phyloP scores from a whole-genome alignment of 2,888 invertebrate species.

The Bellardia bayeri region DNA sequence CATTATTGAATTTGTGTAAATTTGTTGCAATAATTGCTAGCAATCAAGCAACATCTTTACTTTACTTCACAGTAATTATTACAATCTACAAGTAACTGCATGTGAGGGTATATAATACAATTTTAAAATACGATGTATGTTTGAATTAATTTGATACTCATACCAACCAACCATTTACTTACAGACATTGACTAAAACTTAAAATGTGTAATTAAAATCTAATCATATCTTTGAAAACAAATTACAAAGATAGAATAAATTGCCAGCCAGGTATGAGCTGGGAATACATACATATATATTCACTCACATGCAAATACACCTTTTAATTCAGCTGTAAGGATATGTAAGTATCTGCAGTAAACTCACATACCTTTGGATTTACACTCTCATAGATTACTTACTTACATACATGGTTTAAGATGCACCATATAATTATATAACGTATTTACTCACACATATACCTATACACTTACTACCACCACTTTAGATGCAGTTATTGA shows the following conservation, averaged over 20 bases:
- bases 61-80: constrained; percentile 39
- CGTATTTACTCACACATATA: not conserved
- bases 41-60: constrained; percentile 59
- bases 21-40: constrained; percentile 70
- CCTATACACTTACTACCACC: constrained; percentile 5
- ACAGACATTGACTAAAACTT: constrained; percentile 36
- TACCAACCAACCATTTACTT: constrained; percentile 33
- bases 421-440: no score
- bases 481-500: constrained; percentile 60
- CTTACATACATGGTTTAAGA: no score
- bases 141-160: constrained; percentile 22
- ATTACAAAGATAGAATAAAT: constrained; percentile 58
- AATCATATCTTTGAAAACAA: constrained; percentile 68
- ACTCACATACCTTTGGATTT: constrained; percentile 15
- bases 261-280: constrained; percentile 6
- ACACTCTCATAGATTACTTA: no score
- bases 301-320: not conserved
- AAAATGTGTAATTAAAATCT: constrained; percentile 71
- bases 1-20: constrained; percentile 67
- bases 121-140: constrained; percentile 15
- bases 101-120: not conserved
- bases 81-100: not conserved
- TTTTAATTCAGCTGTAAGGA: constrained; percentile 23
- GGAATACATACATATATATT: constrained; percentile 3
- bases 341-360: not conserved